Base-by-base conservation (phyloP, 2,888 invertebrate species). In the Aleiodes leptofemur region DNA sequence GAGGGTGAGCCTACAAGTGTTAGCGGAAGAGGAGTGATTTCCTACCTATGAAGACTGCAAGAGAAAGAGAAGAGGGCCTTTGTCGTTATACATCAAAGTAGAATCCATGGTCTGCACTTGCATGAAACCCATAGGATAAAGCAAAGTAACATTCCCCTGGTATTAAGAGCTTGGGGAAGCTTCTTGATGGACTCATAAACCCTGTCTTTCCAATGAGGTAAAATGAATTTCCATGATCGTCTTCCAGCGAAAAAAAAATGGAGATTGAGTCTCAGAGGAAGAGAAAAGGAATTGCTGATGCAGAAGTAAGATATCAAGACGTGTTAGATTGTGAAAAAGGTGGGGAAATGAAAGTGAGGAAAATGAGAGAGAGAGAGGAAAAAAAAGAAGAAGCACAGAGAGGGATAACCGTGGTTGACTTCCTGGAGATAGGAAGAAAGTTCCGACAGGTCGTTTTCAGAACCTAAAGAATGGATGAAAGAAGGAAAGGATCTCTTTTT, bases 41-140 rank as follows among this genome's bases (percentile, higher is more conserved):
- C 71, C 61, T 61, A 50, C 51, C 9, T 11, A 11, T 43, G 43
- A 43, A 43, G 11, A 43, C 38, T 38, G 38, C 38, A 38, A 38
- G 38, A 59, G 43, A 59, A 56, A 71, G 76, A 73, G 57, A 68
- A 59, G 61, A 75, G 77, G 77, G 69, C 72, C 74, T 76, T 76
- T 78, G 73, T 76, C 77, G 75, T 79, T 75, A 57, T 68, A 81
- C 82, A 79, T 80, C 80, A 79, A 82, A 82, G 80, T 77, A 72
- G 76, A 78, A 69, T 72, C 72, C 51, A 72, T 71, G 69, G 59
- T 61, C 23, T 72, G 51, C 43, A 64, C 55, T 64, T 31, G 48
- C 59, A n/a, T 34, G 38, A 51, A 69, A 69, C 51, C 64, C 38
- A 61, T 16, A 29, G 71, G 51, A 50, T 73, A 29, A 69, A 57